Evolutionary conservation across 2,113 vertebrate species (phyloP).

Genomic region (Amblyopsis rosae): DNA sequence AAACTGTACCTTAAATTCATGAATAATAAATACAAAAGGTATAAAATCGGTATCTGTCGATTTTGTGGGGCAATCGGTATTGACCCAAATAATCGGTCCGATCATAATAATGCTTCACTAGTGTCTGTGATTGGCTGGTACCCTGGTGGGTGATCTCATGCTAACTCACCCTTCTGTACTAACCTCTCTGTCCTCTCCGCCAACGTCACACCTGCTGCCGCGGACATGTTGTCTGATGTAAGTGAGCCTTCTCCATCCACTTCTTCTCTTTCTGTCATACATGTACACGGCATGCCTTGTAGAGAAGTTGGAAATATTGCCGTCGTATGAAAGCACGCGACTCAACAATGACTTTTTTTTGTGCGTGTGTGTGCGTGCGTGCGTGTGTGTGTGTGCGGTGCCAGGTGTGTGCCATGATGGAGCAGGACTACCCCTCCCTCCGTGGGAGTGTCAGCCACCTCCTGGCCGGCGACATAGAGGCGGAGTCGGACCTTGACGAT

Average conservation of each 20-base stretch:
- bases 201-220: conserved; percentile 60
- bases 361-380: background rate
- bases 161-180: conserved; percentile 66
- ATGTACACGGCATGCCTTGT: background rate
- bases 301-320: conserved; percentile 13
- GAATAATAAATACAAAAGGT: too few species aligned
- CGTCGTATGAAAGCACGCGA: background rate
- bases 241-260: conserved; percentile 62
- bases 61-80: too few species aligned
- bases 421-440: conserved; percentile 87
- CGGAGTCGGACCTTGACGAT: conserved; percentile 88
- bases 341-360: background rate
- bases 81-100: background rate
- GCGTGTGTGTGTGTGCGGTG: conserved; percentile 2
- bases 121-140: conserved; percentile 31
- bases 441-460: conserved; percentile 80
- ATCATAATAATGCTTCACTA: background rate
- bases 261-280: conserved; percentile 36
- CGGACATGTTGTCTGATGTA: conserved; percentile 73
- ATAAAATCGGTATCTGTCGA: too few species aligned
- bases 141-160: conserved; percentile 36
- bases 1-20: too few species aligned
- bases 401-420: conserved; percentile 69
- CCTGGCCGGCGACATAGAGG: conserved; percentile 89
- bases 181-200: conserved; percentile 56